Evolutionary conservation across 2,797 vertebrate species (phyloP), one percentile per base, ranked within the genome.

Genomic region (Bradypodion ventrale): DNA sequence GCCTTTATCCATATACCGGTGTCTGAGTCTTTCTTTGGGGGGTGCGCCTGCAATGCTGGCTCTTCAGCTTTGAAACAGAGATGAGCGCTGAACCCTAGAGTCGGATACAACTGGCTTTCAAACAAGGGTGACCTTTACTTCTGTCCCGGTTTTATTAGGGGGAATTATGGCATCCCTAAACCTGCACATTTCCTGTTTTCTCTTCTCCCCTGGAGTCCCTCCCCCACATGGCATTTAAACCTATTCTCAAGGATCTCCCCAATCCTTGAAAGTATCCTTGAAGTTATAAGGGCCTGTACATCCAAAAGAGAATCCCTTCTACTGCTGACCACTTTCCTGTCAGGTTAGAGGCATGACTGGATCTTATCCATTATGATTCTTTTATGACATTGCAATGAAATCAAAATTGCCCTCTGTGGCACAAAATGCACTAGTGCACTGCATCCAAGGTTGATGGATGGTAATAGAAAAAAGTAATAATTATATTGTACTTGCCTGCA

Each of bases 381-480:
- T 42, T 44, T 42, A 70, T 52, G 84, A 77, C 81, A 85, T 42
- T 82, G 52, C 59, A 60, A 77, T 77, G 59, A 87, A 84, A 87
- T 63, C n/a, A 23, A 62, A 16, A 32, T 75, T 75, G 37, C 52
- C 65, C 23, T 70, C 78, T 44, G 74, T 77, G 73, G 42, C 52
- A 44, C 32, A 85, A 46, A 88, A 75, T 65, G n/a, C 65, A 83
- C 69, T 75, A 42, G 72, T 62, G 19, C 42, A 9, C 40, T 44
- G 73, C 42, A 84, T 84, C 35, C 37, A 65, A 79, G 81, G 70
- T 52, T 85, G 72, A 85, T 75, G 84, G 80, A 88, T 83, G 79
- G 82, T 88, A 79, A 66, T 83, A 82, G n/a, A 80, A 83, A 37
- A 59, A 75, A 12, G 52, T 75, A 78, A 82, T 75, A 78, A 82